Base-by-base conservation (phyloP, 1,140 invertebrate species). In the Bombus balteatus region DNA sequence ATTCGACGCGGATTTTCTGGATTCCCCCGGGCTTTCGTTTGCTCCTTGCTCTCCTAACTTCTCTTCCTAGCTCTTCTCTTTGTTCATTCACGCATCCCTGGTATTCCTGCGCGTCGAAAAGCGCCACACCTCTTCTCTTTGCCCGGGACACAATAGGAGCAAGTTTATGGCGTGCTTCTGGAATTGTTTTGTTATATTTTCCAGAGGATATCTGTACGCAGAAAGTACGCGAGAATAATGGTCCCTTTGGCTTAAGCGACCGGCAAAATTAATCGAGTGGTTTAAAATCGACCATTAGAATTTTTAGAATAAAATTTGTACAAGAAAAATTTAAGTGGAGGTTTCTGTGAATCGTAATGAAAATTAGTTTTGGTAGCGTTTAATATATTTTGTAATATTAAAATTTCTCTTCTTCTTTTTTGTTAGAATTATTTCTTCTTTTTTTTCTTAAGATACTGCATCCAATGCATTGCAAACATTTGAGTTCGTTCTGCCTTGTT, bases 141-240 rank as follows among this genome's bases (percentile, higher is more conserved):
- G 28, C n/a, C 18, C 9, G 1, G 3, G 15, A 32, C 28, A 66
- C 75, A 78, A 78, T 41, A 39, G 57, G 3, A 37, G 59, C 28
- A 59, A 65, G 37, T 78, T 77, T 41, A 65, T 25, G 18, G 28
- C 37, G 28, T 28, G 28, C 74, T 76, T 22, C 18, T 28, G 6
- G 34, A 57, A 78, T 39, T 78, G 53, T 65, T 78, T 25, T 28
- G 62, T 59, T 37, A 28, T 59, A 53, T 76, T 76, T 59, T 39
- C 43, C 5, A 22, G 2, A 15, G 13, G 34, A n/a, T 76, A 59
- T 39, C 53, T 57, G 12, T 6, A 25, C 22, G 41, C 34, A 3
- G 28, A 28, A 75, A 57, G 32, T 57, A 4, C 12, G 1, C 18
- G 22, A n/a, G 13, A 76, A n/a, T 73, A 39, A 59, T 8, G 32